Conservation (phyloP, 2,797 vertebrate genomes). For the Rhodeus uyekii region DNA sequence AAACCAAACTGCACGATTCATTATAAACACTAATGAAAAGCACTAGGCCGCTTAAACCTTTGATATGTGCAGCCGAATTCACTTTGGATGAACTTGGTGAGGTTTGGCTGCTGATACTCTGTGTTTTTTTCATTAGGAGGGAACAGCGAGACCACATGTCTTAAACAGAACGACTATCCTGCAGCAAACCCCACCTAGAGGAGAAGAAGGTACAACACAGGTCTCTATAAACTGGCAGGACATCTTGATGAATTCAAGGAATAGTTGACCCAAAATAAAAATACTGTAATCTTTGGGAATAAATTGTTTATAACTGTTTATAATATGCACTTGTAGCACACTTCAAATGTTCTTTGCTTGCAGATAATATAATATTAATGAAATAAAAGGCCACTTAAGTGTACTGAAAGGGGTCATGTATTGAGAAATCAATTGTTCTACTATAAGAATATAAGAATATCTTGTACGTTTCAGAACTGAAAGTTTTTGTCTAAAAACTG, state of each 20-base stretch:
- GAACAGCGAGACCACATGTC: conserved; percentile 85
- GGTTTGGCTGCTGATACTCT: not conserved
- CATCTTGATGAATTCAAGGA: not conserved
- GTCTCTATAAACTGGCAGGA: not conserved
- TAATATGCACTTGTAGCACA: not conserved
- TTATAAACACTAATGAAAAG: not conserved
- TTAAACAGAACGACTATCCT: conserved; percentile 78
- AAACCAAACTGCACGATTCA: not conserved
- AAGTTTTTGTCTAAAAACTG: too few relatives aligned
- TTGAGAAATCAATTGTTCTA: too few relatives aligned
- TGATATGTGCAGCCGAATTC: not conserved
- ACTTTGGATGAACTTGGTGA: not conserved
- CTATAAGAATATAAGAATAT: too few relatives aligned
- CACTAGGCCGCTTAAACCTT: not conserved
- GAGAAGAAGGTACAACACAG: conserved; percentile 64
- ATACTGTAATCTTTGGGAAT: not conserved
- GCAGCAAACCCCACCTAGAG: conserved; percentile 68
- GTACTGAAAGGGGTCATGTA: too few relatives aligned
- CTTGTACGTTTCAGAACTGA: too few relatives aligned
- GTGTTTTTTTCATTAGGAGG: conserved; percentile 76
- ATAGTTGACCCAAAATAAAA: not conserved
- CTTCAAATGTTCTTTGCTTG: too few relatives aligned
- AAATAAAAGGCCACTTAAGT: too few relatives aligned
- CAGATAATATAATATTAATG: too few relatives aligned
- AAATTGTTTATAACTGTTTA: too few relatives aligned